Percentiles rank a stretch among this genome's conserved stretches.
phyloP scores from a whole-genome alignment of 2,113 vertebrate species.

The Potamarius usumacintae region DNA sequence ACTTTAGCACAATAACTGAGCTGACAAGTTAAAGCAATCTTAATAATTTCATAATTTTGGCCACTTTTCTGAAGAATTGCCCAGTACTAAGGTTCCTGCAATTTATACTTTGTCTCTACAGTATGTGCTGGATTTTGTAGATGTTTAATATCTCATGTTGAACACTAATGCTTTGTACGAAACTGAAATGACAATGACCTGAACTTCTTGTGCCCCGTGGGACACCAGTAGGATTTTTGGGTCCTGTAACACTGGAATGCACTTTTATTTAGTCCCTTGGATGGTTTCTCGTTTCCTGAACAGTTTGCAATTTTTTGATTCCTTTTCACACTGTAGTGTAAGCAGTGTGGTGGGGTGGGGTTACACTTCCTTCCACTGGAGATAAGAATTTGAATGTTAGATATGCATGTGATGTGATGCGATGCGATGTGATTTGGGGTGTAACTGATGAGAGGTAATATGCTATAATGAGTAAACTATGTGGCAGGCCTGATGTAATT shows the following conservation, averaged over 20 bases:
- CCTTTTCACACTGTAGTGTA: not conserved
- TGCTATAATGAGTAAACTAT: not conserved
- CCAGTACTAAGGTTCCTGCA: not conserved
- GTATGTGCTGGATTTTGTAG: not conserved
- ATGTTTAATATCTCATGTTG: not conserved
- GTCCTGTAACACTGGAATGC: not conserved
- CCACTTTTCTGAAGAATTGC: too few relatives aligned
- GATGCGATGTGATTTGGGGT: not conserved
- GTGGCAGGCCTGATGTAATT: not conserved
- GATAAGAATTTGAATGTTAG: not conserved
- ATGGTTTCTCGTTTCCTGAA: not conserved
- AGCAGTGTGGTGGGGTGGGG: not conserved
- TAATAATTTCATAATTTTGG: too few relatives aligned
- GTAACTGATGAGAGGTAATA: not conserved
- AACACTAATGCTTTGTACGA: not conserved
- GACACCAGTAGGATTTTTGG: not conserved
- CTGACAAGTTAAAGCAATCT: too few relatives aligned
- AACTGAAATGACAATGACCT: not conserved
- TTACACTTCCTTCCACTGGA: not conserved
- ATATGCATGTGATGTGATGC: not conserved
- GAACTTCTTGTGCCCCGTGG: not conserved
- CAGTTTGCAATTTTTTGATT: not conserved
- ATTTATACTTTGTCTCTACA: not conserved
- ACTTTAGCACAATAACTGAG: too few relatives aligned
- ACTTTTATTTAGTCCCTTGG: not conserved